These are phyloP conservation scores for Narcine bancroftii DNA, from an alignment of 2,113 vertebrate genomes.

Conservation along the genomic window DNA sequence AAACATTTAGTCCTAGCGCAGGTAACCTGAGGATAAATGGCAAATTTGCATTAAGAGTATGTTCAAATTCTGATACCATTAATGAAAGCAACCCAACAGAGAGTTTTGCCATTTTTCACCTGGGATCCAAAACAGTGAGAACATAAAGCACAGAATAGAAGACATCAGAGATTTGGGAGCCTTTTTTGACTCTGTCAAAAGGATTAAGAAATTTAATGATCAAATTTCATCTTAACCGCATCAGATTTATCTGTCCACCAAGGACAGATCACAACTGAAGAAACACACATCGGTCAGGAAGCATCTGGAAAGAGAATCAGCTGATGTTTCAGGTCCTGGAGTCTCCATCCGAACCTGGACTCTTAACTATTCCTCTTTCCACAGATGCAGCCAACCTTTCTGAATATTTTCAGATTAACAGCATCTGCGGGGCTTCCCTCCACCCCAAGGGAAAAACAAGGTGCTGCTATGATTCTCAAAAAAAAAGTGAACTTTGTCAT, in stretches of 20 bases:
- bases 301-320: too few species aligned
- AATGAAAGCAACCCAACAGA: background rate
- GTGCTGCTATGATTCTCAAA: background rate
- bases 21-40: background rate
- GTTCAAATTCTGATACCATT: background rate
- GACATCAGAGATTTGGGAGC: background rate
- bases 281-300: too few species aligned
- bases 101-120: background rate
- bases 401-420: too few species aligned
- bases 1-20: background rate
- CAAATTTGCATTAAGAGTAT: background rate
- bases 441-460: too few species aligned
- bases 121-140: background rate
- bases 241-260: too few species aligned
- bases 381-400: too few species aligned
- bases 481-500: background rate
- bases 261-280: too few species aligned
- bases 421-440: too few species aligned
- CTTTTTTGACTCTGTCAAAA: background rate
- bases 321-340: too few species aligned
- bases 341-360: too few species aligned
- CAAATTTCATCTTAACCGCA: background rate
- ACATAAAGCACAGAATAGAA: background rate
- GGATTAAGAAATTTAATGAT: background rate
- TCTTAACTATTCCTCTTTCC: too few species aligned